Evolutionary conservation across 2,797 vertebrate species (phyloP).

Genomic region (Liparis tanakae): DNA sequence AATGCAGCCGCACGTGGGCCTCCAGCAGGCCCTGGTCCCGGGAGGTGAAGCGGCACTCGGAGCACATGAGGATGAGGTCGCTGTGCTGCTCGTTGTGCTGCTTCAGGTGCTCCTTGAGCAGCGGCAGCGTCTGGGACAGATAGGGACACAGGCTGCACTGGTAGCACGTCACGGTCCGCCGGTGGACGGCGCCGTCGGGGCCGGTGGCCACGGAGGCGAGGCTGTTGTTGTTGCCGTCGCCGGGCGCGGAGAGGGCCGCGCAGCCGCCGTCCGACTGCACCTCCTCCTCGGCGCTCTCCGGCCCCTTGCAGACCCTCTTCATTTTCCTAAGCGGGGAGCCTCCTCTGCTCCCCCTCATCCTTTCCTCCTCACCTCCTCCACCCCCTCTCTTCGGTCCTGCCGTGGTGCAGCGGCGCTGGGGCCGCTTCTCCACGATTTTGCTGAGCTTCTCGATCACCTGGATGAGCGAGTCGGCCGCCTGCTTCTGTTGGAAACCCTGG

Average conservation of each 20-base stretch:
- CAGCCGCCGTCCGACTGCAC: slow-evolving; percentile 11
- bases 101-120: slow-evolving; percentile 90
- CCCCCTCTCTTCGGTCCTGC: slow-evolving; percentile 87
- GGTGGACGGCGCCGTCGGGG: slow-evolving; percentile 59
- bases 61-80: slow-evolving; percentile 85
- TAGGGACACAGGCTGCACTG: slow-evolving; percentile 95
- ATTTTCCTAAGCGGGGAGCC: slow-evolving; percentile 79
- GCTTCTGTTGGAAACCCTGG: slow-evolving; percentile 82
- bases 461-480: slow-evolving; percentile 90
- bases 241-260: background rate
- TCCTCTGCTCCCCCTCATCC: slow-evolving; percentile 69
- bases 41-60: slow-evolving; percentile 88
- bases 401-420: slow-evolving; percentile 84
- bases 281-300: slow-evolving; percentile 9
- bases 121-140: slow-evolving; percentile 86
- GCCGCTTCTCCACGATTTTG: slow-evolving; percentile 94
- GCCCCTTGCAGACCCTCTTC: slow-evolving; percentile 57
- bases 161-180: slow-evolving; percentile 89
- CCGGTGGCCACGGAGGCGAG: slow-evolving; percentile 14
- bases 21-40: slow-evolving; percentile 91
- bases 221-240: slow-evolving; percentile 59
- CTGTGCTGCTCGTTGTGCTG: slow-evolving; percentile 88
- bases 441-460: slow-evolving; percentile 97
- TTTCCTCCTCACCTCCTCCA: slow-evolving; percentile 57
- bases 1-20: slow-evolving; percentile 88